Evolutionary conservation across 92 coral and sea anemone species (phyloP), one percentile per base, ranked within the genome.

Genomic region (Metridium senile): DNA sequence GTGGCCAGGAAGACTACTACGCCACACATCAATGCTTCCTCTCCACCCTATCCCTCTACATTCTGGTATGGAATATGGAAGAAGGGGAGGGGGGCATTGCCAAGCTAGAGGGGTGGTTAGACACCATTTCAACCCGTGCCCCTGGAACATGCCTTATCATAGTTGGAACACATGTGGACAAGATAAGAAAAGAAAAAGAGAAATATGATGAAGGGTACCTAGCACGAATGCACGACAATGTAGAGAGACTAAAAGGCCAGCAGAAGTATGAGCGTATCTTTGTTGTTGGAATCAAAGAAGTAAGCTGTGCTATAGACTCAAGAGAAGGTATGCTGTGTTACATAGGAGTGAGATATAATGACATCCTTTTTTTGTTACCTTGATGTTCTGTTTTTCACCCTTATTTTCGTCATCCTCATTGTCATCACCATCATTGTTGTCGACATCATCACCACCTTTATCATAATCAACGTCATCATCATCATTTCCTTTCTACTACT

Each of bases 1-100:
- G 96, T 35, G 99, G 99, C 8, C 99, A 95, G 68, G 99, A 95
- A 49, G 99, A 95, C 34, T 95, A 87, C 74, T 92, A 95, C 64
- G 89, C 96, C 0, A 95, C 99, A 0, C 99, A 95, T 70, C 99
- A 92, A 34, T 95, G 97, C 58, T 95, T 95, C 70, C 78, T 95
- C 9, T 95, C 99, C 16, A 85, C 97, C 17, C 81, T 95, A 74
- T 86, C 97, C 1, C 88, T 95, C 33, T 95, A 95, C 59, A 83
- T 95, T 2, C 81, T 95, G 65, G 99, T 95, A 18, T 95, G 99
- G 99, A 93, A 91, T 61, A 58, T 95, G 81, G 85, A 87, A 66
- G 97, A 85, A 59, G 96, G 93, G 51, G 89, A 88, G 53, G 78
- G 35, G 56, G 94, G 88, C 66, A 69, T 82, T 58, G 83, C 74